A percentile compares a stretch with the other conserved stretches of the same genome.
These are phyloP conservation scores for Carlito syrichta DNA, from an alignment of 2,113 vertebrate species.

Conservation along the genomic window DNA sequence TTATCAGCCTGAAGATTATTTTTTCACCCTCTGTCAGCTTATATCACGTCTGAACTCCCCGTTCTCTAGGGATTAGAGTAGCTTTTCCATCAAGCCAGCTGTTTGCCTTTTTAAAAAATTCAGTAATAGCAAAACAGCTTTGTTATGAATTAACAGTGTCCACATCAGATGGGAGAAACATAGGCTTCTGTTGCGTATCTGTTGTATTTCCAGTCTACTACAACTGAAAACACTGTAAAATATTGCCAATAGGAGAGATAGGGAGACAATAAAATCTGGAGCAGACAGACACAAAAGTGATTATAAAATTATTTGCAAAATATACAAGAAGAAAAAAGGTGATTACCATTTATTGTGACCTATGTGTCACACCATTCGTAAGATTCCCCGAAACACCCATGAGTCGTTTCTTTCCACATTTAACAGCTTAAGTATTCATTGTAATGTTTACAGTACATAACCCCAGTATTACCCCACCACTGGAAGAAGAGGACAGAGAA, in stretches of 20 bases:
- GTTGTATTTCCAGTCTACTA: conserved; percentile 27
- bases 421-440: neutral
- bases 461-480: neutral
- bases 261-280: conserved; percentile 30
- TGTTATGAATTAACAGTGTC: conserved; percentile 54
- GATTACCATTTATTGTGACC: neutral
- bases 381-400: conserved; percentile 35
- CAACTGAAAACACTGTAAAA: conserved; percentile 16
- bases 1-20: conserved; percentile 51
- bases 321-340: neutral
- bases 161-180: neutral
- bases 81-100: conserved; percentile 65
- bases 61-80: conserved; percentile 45
- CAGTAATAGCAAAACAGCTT: conserved; percentile 50
- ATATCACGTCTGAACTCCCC: conserved; percentile 53
- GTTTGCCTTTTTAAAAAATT: conserved; percentile 36
- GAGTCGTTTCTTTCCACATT: neutral
- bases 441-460: neutral
- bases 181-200: conserved; percentile 50
- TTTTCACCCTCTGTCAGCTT: conserved; percentile 68
- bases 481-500: neutral
- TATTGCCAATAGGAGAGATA: neutral
- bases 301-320: conserved; percentile 55
- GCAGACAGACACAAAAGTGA: neutral
- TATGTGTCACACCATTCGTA: neutral